Base-by-base conservation (phyloP, 1,140 invertebrate species). In the Melanaphis sacchari region DNA sequence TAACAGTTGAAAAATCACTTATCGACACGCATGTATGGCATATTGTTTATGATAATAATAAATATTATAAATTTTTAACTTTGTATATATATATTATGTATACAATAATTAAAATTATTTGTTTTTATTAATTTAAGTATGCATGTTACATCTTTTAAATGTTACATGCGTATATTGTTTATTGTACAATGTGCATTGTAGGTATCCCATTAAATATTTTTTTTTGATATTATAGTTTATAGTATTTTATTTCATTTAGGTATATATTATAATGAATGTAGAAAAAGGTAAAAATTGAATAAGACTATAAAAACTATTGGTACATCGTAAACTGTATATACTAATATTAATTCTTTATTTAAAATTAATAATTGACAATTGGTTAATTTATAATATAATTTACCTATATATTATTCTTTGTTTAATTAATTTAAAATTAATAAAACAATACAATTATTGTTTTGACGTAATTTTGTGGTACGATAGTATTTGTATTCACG, bases 1-100 rank as follows among this genome's bases (percentile, higher is more conserved):
- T n/a, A 76, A 76, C 15, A n/a, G 59, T n/a, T 76, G 59, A 76
- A 76, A 76, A 76, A 76, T 76, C 59, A 76, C 59, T 76, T 76
- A 76, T n/a, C 59, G 3, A 76, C 59, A 76, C 15, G 59, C 59
- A 76, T 76, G 0, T 8, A 54, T 54, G n/a, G n/a, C n/a, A n/a
- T n/a, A n/a, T n/a, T n/a, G n/a, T n/a, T n/a, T n/a, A n/a, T n/a
- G n/a, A n/a, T n/a, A 76, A 76, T 59, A 76, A 76, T 76, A 18
- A 49, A 76, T 15, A 21, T 76, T 76, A 18, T 76, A 76, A 76
- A 0, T 76, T 76, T 15, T 66, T 76, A 76, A 24, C 15, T 18
- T 5, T 18, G n/a, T 3, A 76, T 15, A 76, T n/a, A 2, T n/a
- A n/a, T n/a, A n/a, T n/a, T n/a, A n/a, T n/a, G n/a, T n/a, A n/a